Conservation (phyloP, 2,797 vertebrate species). For the Pachyuromys duprasi region DNA sequence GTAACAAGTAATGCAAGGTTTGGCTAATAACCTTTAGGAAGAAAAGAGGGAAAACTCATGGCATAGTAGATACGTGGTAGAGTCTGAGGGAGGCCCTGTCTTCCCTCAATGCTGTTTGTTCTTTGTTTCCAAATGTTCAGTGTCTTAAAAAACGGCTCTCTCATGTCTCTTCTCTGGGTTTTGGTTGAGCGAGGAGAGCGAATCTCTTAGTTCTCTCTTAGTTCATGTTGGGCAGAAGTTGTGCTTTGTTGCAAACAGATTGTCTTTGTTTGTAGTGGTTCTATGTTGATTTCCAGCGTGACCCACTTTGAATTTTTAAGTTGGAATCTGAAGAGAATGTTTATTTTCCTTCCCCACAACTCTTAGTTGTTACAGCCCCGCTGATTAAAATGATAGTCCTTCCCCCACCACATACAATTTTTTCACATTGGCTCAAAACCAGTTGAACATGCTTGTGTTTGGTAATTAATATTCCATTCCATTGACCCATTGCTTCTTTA, state of each 20-base stretch:
- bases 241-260: constrained; percentile 21
- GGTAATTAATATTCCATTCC: constrained; percentile 14
- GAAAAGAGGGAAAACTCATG: background rate
- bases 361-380: background rate
- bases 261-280: background rate
- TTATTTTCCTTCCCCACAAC: background rate
- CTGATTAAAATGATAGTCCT: background rate
- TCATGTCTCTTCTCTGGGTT: background rate
- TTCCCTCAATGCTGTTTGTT: too few relatives aligned
- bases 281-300: background rate
- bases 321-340: background rate
- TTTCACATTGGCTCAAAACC: constrained; percentile 39
- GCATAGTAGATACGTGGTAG: background rate
- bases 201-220: background rate
- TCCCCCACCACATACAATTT: background rate
- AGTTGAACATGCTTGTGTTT: background rate
- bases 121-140: background rate
- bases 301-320: background rate
- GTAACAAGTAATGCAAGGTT: background rate
- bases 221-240: background rate
- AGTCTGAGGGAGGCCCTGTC: background rate
- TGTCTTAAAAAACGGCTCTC: background rate
- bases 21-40: background rate
- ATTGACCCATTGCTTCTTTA: background rate
- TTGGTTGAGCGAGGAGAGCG: background rate